Percentiles rank a stretch among this genome's conserved stretches.
These are phyloP conservation scores for Gasterosteus nipponicus DNA, from an alignment of 2,113 vertebrate species.

Conservation along the genomic window DNA sequence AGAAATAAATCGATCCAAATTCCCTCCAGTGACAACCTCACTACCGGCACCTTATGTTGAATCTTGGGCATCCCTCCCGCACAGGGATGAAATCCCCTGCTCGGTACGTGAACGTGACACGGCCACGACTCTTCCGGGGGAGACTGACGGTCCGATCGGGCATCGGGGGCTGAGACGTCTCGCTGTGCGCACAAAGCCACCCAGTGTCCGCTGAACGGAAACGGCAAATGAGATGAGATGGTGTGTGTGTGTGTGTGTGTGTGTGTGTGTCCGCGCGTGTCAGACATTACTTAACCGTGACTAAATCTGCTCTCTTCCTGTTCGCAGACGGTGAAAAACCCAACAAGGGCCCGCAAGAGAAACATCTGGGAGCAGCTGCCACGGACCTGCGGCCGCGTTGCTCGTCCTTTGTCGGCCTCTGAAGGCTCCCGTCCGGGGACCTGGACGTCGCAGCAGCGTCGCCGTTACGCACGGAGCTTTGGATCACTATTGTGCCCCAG, in stretches of 20 bases:
- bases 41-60: not conserved
- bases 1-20: not conserved
- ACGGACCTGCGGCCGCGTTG: not conserved
- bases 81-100: not conserved
- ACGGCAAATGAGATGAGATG: conserved; percentile 98
- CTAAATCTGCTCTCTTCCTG: conserved; percentile 95
- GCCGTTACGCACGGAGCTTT: conserved; percentile 22
- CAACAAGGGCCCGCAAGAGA: conserved; percentile 68
- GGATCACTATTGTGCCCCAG: conserved; percentile 72
- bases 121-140: conserved; percentile 18
- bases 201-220: conserved; percentile 93
- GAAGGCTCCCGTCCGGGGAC: conserved; percentile 24
- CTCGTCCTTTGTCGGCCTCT: conserved; percentile 1
- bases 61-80: not conserved
- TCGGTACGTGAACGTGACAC: not conserved
- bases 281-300: conserved; percentile 97
- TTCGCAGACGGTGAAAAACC: conserved; percentile 89
- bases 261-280: too few relatives aligned
- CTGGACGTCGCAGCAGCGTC: conserved; percentile 25
- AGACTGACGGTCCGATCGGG: conserved; percentile 35
- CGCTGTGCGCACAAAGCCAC: conserved; percentile 87
- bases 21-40: not conserved
- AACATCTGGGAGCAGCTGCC: conserved; percentile 27
- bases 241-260: conserved; percentile 77
- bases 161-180: conserved; percentile 51